Conservation (phyloP, 2,113 vertebrate genomes). For the Mystacornis crossleyi region DNA sequence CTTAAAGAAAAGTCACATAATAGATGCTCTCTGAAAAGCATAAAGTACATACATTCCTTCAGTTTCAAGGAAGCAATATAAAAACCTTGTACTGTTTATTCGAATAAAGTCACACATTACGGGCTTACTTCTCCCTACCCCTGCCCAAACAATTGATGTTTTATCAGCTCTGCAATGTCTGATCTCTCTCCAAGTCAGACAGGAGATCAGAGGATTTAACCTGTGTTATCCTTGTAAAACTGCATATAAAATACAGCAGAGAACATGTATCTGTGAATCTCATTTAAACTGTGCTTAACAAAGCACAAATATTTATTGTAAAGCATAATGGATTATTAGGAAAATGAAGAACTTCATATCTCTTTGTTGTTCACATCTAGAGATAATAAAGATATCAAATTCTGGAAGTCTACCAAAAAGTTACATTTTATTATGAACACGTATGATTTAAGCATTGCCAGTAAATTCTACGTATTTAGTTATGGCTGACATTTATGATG, state of each 20-base stretch:
- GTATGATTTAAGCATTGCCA: not conserved
- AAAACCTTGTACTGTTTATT: not conserved
- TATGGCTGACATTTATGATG: conserved; percentile 23
- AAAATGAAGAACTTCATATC: not conserved
- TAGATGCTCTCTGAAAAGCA: not conserved
- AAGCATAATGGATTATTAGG: not conserved
- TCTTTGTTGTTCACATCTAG: not conserved
- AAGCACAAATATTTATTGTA: not conserved
- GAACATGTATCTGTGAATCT: not conserved
- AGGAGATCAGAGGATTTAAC: not conserved
- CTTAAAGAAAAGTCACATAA: not conserved
- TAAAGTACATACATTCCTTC: not conserved
- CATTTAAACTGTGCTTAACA: not conserved
- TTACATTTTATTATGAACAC: conserved; percentile 4
- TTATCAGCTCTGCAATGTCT: conserved; percentile 12
- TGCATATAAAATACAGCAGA: not conserved
- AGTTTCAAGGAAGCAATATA: not conserved
- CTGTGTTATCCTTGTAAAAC: not conserved
- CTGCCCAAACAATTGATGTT: not conserved
- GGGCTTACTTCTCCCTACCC: not conserved
- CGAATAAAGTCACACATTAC: not conserved
- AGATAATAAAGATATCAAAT: conserved; percentile 8
- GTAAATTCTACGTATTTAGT: not conserved
- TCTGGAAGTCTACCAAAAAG: conserved; percentile 41
- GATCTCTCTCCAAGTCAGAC: conserved; percentile 18